Base-by-base conservation (phyloP, 2,113 vertebrate species). In the Psilopogon haemacephalus region DNA sequence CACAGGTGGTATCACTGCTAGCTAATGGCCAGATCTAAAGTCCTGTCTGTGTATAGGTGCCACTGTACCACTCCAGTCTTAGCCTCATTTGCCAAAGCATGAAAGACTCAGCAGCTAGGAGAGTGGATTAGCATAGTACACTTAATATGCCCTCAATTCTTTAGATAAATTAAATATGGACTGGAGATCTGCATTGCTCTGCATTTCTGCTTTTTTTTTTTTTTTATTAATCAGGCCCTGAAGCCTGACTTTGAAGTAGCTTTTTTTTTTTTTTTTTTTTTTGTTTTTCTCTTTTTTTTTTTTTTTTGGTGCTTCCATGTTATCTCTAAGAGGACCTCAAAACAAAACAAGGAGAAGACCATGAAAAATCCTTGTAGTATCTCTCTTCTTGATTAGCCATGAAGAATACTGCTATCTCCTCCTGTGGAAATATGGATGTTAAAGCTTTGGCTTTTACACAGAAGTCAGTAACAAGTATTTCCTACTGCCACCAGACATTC, bases 201-300 rank as follows among this genome's bases (percentile, higher is more conserved):
- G 46, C 46, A 60, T 90, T 90, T 95, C 30, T 85, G 26, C 30
- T 30, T 59, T 93, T 90, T n/a, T n/a, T n/a, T n/a, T n/a, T n/a
- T n/a, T n/a, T n/a, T n/a, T n/a, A n/a, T n/a, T 93, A 96, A 95
- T 96, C 84, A 87, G 46, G 78, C 78, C 86, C 91, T 44, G 68
- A 89, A 94, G 93, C 82, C 16, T 92, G 52, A 92, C 91, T 96
- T 89, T 87, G 86, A 93, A 89, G 89, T 52, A 80, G 64, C 11
- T 54, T 28, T 85, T 94, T 94, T 89, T 16, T 84, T 59, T 93
- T 90, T n/a, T n/a, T n/a, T n/a, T n/a, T n/a, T n/a, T n/a, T n/a
- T n/a, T n/a, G 64, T 10, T 54, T 28, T 85, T 94, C 93, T 89
- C 16, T 84, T 54, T 28, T 85, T 94, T 94, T 89, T 16, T 84